phyloP scores from a whole-genome alignment of 2,888 invertebrate genomes.

The Drosophila atroscutellata region DNA sequence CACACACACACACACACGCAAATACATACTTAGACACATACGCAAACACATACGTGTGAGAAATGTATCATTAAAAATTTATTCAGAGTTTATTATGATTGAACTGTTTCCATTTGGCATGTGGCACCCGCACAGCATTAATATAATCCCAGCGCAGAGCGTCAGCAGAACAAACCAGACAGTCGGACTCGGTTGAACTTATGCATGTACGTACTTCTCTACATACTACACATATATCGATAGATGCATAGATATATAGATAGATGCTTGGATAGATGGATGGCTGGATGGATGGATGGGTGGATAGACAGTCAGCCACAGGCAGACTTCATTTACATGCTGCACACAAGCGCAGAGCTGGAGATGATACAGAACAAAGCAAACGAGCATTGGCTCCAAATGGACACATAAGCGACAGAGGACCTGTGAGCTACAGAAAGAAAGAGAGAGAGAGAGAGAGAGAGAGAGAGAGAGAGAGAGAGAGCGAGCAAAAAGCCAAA shows the following conservation, averaged over 20 bases:
- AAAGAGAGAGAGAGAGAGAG: neutral
- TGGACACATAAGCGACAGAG: neutral
- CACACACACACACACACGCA: conserved; percentile 1
- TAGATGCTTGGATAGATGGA: conserved; percentile 8
- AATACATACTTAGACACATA: neutral
- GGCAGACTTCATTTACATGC: conserved; percentile 51
- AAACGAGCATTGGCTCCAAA: conserved; percentile 16
- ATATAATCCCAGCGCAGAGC: conserved; percentile 52
- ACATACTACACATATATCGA: neutral
- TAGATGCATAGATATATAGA: neutral
- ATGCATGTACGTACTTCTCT: neutral
- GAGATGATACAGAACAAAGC: conserved; percentile 2
- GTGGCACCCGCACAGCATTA: conserved; percentile 65
- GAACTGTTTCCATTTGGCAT: conserved; percentile 74
- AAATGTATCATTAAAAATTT: conserved; percentile 63
- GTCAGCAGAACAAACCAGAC: conserved; percentile 31
- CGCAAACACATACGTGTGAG: conserved; percentile 10
- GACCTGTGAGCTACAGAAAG: too few species aligned
- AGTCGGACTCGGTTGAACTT: conserved; percentile 35
- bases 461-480: neutral
- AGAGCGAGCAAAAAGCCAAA: conserved; percentile 4
- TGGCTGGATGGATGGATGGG: conserved; percentile 15
- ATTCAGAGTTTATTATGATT: conserved; percentile 76
- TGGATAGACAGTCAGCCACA: conserved; percentile 17
- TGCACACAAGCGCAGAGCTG: conserved; percentile 30